Conservation (phyloP, 2,888 invertebrate genomes). For the Ochropleura leucogaster region DNA sequence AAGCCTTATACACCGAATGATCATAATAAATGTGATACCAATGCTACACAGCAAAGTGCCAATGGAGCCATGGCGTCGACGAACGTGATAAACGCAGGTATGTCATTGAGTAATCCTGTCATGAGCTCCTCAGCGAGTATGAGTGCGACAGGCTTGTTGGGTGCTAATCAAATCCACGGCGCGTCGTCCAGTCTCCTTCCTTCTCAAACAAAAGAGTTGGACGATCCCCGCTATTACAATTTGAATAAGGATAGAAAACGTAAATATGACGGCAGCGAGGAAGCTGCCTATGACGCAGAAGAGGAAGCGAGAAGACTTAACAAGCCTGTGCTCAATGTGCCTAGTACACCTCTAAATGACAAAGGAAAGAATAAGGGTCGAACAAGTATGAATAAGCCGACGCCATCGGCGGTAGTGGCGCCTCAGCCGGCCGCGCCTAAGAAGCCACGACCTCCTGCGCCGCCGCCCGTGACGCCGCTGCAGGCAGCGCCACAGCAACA, state of each 20-base stretch:
- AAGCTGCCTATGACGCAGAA: conserved; percentile 91
- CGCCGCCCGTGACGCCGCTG: conserved; percentile 85
- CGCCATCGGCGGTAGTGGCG: conserved; percentile 84
- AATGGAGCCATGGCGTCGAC: conserved; percentile 84
- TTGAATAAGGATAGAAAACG: conserved; percentile 93
- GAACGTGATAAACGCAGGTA: conserved; percentile 81
- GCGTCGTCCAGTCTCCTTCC: conserved; percentile 79
- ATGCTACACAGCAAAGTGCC: conserved; percentile 82
- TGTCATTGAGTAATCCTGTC: conserved; percentile 82
- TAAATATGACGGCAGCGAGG: conserved; percentile 92
- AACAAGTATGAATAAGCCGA: conserved; percentile 78
- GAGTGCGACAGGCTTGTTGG: conserved; percentile 85
- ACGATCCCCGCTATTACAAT: conserved; percentile 94
- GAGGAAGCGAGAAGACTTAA: conserved; percentile 88
- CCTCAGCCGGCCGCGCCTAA: conserved; percentile 87
- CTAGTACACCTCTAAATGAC: conserved; percentile 86
- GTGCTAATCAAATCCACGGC: conserved; percentile 86
- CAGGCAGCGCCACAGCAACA: conserved; percentile 88
- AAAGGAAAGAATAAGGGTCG: conserved; percentile 86
- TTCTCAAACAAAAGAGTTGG: conserved; percentile 88
- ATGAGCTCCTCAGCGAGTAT: conserved; percentile 82
- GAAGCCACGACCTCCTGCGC: conserved; percentile 86
- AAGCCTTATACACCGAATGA: conserved; percentile 83
- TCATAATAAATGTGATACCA: conserved; percentile 84
- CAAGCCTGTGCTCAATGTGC: conserved; percentile 89